Conservation (phyloP, 2,113 vertebrate species). For the Lates calcarifer region DNA sequence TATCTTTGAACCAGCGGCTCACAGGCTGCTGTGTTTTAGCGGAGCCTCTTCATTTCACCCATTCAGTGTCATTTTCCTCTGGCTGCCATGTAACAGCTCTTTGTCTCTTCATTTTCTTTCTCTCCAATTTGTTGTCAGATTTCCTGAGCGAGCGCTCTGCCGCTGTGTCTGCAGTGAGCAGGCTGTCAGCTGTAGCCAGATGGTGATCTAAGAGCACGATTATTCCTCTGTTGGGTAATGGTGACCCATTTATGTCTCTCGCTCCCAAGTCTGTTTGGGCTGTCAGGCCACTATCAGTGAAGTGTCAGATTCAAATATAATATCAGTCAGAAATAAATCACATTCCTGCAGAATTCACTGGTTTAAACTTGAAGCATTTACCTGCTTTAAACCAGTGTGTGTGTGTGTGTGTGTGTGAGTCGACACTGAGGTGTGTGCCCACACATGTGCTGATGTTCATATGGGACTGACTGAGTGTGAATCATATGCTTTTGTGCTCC, state of each 20-base stretch:
- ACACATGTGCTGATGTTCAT: slow-evolving; percentile 16
- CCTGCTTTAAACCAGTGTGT: neutral
- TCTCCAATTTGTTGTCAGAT: slow-evolving; percentile 18
- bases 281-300: neutral
- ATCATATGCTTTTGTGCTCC: slow-evolving; percentile 16
- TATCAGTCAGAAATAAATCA: slow-evolving; percentile 1
- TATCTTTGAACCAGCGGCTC: too few species aligned
- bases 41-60: too few species aligned
- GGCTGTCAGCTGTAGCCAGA: slow-evolving; percentile 36
- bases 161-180: slow-evolving; percentile 19
- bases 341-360: neutral
- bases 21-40: too few species aligned
- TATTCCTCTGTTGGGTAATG: slow-evolving; percentile 41
- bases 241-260: slow-evolving; percentile 56
- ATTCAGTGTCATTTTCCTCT: neutral
- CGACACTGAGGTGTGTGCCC: slow-evolving; percentile 1
- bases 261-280: slow-evolving; percentile 27
- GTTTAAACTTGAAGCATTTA: neutral
- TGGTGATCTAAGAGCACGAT: slow-evolving; percentile 43
- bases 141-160: slow-evolving; percentile 29
- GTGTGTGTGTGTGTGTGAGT: slow-evolving; percentile 8
- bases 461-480: slow-evolving; percentile 12
- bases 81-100: too few species aligned
- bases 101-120: neutral
- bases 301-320: neutral